Percentiles rank a stretch among this genome's conserved stretches.
Conservation (phyloP, 2,888 invertebrate genomes). For the Actias luna region DNA sequence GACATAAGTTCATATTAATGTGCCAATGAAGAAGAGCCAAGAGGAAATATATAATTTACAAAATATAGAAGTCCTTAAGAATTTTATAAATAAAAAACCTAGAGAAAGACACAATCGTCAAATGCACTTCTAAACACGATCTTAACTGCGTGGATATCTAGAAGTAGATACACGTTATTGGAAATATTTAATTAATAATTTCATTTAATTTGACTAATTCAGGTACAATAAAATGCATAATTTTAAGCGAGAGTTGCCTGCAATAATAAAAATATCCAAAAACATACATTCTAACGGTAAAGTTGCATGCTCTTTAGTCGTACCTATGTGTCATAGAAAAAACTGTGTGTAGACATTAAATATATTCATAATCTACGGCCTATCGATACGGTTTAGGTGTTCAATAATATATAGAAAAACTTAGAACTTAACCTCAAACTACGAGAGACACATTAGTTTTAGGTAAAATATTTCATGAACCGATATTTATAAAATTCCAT, state of each 20-base stretch:
- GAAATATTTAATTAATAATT: neutral
- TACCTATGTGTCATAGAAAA: slow-evolving; percentile 62
- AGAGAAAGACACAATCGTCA: neutral
- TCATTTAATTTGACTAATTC: neutral
- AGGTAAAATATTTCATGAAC: slow-evolving; percentile 12
- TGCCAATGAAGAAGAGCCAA: slow-evolving; percentile 57
- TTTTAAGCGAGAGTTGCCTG: neutral
- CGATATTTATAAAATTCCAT: neutral
- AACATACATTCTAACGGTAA: slow-evolving; percentile 34
- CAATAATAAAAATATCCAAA: slow-evolving; percentile 21
- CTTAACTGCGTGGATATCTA: neutral
- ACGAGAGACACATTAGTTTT: slow-evolving; percentile 19
- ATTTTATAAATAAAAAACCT: slow-evolving; percentile 30
- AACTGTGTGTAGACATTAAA: slow-evolving; percentile 60
- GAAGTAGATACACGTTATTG: neutral
- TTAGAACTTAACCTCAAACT: slow-evolving; percentile 29
- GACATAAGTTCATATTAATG: slow-evolving; percentile 1
- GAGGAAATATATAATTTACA: slow-evolving; percentile 26
- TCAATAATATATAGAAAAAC: slow-evolving; percentile 28
- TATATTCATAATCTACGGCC: slow-evolving; percentile 54
- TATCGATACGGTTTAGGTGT: slow-evolving; percentile 47
- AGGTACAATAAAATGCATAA: neutral
- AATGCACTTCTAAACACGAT: neutral
- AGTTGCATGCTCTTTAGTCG: slow-evolving; percentile 69
- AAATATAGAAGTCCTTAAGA: slow-evolving; percentile 47